These are phyloP conservation scores for Monodelphis domestica DNA, from an alignment of 2,797 vertebrate species.

Conservation along the genomic window DNA sequence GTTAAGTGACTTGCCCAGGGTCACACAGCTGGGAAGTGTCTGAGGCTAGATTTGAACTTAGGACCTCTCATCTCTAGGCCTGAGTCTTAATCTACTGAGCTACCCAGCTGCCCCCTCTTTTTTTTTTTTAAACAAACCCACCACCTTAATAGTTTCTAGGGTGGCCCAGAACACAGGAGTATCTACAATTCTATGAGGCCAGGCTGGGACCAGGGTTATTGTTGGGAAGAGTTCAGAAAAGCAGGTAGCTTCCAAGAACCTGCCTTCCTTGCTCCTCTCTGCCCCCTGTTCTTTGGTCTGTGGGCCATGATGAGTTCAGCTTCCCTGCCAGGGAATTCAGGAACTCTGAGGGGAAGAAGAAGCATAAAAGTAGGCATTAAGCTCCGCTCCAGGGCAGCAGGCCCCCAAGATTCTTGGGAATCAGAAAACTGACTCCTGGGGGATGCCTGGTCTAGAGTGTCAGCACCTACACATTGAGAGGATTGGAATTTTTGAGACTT, in stretches of 20 bases:
- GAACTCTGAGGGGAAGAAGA: conserved; percentile 60
- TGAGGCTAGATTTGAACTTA: no score
- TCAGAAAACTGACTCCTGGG: conserved; percentile 74
- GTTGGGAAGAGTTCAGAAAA: no score
- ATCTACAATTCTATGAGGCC: conserved; percentile 75
- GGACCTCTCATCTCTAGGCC: no score
- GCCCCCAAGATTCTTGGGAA: conserved; percentile 60
- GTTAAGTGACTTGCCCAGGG: no score
- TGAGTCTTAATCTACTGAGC: no score
- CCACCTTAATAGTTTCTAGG: conserved; percentile 71
- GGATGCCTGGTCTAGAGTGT: no score
- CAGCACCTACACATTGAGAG: conserved; percentile 64
- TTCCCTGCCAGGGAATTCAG: conserved; percentile 49
- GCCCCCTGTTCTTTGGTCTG: conserved; percentile 80
- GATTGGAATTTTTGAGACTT: conserved; percentile 64
- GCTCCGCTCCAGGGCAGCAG: no score
- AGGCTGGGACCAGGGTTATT: conserved; percentile 71
- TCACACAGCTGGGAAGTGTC: no score
- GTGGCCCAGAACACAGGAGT: conserved; percentile 68
- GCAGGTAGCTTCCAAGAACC: conserved; percentile 64
- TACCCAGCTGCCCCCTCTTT: no score
- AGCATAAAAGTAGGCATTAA: no score
- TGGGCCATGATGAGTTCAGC: conserved; percentile 74
- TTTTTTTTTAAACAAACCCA: no score
- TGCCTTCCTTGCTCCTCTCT: conserved; percentile 64